A percentile compares a stretch with the other conserved stretches of the same genome.
These are phyloP conservation scores for Hirudo medicinalis DNA, from an alignment of 1,140 invertebrate species.

Conservation along the genomic window DNA sequence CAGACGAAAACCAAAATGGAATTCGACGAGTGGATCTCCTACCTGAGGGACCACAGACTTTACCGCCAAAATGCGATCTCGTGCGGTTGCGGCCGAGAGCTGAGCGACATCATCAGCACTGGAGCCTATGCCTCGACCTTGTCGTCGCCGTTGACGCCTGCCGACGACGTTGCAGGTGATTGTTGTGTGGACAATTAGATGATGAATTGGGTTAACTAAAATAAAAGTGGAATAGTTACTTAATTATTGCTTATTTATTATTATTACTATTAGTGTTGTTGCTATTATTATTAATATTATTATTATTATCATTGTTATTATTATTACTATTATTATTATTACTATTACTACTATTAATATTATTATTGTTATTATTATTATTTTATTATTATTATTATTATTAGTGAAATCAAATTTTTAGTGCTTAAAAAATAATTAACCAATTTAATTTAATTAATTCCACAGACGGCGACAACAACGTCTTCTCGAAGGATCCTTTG, in stretches of 20 bases:
- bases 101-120: not conserved
- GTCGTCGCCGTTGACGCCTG: not conserved
- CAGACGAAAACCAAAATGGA: conserved; percentile 56
- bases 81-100: conserved; percentile 29
- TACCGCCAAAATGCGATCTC: conserved; percentile 60
- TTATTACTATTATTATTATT: conserved; percentile 9
- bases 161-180: not conserved
- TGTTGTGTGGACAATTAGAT: too few relatives aligned
- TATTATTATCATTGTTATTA: conserved; percentile 5
- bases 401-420: not conserved
- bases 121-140: not conserved
- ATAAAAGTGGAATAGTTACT: too few relatives aligned
- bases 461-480: too few relatives aligned
- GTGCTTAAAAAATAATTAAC: not conserved
- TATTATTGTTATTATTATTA: conserved; percentile 10
- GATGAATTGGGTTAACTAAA: too few relatives aligned
- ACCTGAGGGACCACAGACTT: conserved; percentile 61
- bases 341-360: not conserved
- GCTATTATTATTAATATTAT: not conserved
- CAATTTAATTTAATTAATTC: not conserved
- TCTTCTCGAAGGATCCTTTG: too few relatives aligned
- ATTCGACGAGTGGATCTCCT: conserved; percentile 60
- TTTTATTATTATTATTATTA: conserved; percentile 2
- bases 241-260: too few relatives aligned
- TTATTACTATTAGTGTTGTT: not conserved